Base-by-base conservation (phyloP, 1,140 invertebrate species). In the Harpegnathos saltator region DNA sequence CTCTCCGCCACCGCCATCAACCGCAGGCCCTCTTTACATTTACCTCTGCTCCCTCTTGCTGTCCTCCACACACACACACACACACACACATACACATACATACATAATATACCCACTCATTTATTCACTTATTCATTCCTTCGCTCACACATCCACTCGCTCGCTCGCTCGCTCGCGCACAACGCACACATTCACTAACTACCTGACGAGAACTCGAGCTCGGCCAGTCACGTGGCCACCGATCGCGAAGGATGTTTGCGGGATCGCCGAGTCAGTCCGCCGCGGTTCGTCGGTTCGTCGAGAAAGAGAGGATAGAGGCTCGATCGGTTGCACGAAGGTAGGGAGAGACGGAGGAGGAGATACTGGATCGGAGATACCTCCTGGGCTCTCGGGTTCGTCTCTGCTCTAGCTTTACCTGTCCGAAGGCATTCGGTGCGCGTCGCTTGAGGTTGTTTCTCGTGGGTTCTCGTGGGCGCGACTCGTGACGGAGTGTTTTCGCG, bases 171-270 rank as follows among this genome's bases (percentile, higher is more conserved):
- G n/a, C 61, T 5, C 58, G 7, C n/a, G 44, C 19, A 19, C 7
- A 26, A 38, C n/a, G n/a, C 24, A 22, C 59, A 61, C 52, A 22
- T 82, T 56, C 33, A 62, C 71, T 75, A 74, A 80, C 90, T 93
- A 93, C 91, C 92, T 91, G 92, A 93, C 89, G 85, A 90, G 88
- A 90, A 89, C 85, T 83, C 72, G 87, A 85, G 86, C 83, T 89
- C 83, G 80, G 26, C 69, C 82, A 91, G 91, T 94, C 93, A 94
- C 93, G 93, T 94, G 93, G 92, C 78, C 69, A 71, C 48, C 85
- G 85, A 92, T 89, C 86, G 68, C 91, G 89, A 92, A 92, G 92
- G 92, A 93, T 93, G 92, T 90, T 91, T 91, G 91, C 87, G 87
- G 90, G 90, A 92, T 90, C 90, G 89, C 80, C 61, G 73, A 93